Conservation (phyloP, 2,888 invertebrate species). For the Xylocampa areola region DNA sequence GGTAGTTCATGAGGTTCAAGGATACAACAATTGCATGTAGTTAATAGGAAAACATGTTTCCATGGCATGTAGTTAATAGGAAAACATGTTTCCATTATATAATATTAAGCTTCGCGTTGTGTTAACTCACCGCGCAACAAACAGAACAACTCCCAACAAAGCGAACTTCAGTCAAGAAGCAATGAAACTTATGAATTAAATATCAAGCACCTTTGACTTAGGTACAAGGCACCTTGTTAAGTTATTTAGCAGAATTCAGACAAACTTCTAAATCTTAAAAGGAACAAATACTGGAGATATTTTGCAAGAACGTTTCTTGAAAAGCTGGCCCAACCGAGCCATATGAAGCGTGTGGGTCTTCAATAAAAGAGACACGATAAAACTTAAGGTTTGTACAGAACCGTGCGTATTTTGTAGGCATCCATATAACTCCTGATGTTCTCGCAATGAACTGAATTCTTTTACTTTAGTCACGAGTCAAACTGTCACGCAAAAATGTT, state of each 20-base stretch:
- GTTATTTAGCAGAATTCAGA: conserved; percentile 31
- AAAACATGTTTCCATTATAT: conserved; percentile 33
- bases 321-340: conserved; percentile 32
- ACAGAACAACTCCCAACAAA: conserved; percentile 49
- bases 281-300: conserved; percentile 19
- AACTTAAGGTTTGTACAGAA: conserved; percentile 13
- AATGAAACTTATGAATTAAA: conserved; percentile 58
- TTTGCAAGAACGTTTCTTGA: conserved; percentile 10
- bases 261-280: conserved; percentile 30
- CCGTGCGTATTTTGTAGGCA: not conserved
- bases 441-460: conserved; percentile 6
- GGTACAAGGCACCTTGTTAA: conserved; percentile 35
- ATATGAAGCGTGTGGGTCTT: conserved; percentile 33
- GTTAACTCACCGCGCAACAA: conserved; percentile 27
- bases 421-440: conserved; percentile 1
- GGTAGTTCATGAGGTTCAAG: conserved; percentile 45
- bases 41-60: conserved; percentile 24
- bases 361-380: conserved; percentile 41
- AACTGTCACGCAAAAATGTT: conserved; percentile 12
- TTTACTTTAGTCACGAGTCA: not conserved
- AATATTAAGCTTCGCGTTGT: conserved; percentile 42
- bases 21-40: conserved; percentile 24
- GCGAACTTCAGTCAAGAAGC: conserved; percentile 52
- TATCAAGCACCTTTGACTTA: conserved; percentile 49
- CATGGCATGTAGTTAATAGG: conserved; percentile 27